Conservation (phyloP, 2,113 vertebrate species). For the Corydoras sp. region DNA sequence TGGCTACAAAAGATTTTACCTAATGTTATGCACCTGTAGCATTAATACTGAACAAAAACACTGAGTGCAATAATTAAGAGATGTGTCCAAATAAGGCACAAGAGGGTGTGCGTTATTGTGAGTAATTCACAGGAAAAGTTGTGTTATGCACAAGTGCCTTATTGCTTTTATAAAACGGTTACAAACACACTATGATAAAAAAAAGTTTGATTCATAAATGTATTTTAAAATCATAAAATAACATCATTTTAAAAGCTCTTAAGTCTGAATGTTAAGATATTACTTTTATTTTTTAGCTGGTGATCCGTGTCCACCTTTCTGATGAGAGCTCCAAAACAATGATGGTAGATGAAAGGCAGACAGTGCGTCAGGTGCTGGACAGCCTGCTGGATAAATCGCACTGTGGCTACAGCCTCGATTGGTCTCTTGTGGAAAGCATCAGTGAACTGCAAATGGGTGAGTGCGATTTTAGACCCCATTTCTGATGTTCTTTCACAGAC, state of each 20-base stretch:
- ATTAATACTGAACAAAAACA: no score
- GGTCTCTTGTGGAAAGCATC: constrained; percentile 93
- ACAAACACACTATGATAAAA: no score
- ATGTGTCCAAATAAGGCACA: background rate
- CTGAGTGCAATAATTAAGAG: no score
- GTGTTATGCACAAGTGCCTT: no score
- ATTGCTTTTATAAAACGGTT: no score
- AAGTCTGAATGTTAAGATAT: background rate
- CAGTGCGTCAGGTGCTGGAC: constrained; percentile 94
- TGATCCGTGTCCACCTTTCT: constrained; percentile 94
- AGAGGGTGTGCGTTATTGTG: no score
- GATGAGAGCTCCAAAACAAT: constrained; percentile 98
- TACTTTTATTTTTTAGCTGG: constrained; percentile 66
- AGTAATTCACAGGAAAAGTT: no score
- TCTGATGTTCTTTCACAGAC: no score
- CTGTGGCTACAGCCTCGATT: constrained; percentile 92
- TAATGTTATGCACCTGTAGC: no score
- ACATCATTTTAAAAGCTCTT: background rate
- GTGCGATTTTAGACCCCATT: background rate
- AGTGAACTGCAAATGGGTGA: constrained; percentile 95
- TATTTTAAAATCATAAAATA: no score
- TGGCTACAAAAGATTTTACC: no score
- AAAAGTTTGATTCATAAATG: no score
- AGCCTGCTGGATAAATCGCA: constrained; percentile 96
- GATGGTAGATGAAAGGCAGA: constrained; percentile 98